These are phyloP conservation scores for Anneissia japonica DNA, from an alignment of 35 echinoderm and acorn worm species.

Conservation along the genomic window DNA sequence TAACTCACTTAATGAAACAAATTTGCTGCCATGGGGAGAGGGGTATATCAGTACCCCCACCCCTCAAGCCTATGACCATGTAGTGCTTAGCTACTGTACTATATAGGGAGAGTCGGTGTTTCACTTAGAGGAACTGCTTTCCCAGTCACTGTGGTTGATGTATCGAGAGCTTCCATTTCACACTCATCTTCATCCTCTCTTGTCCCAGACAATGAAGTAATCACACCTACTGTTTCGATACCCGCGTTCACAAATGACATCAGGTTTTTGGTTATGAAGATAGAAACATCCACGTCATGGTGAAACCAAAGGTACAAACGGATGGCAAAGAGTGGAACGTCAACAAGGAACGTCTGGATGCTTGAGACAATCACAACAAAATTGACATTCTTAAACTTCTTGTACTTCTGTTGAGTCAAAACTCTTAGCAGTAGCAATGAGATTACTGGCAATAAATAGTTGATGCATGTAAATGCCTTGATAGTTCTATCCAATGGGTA, in stretches of 20 bases:
- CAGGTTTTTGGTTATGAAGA: conserved; percentile 87
- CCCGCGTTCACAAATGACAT: conserved; percentile 57
- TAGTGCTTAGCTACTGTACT: too few relatives aligned
- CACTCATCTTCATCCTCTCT: background rate
- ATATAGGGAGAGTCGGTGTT: background rate
- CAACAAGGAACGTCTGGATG: conserved; percentile 63
- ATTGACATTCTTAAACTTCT: conserved; percentile 20
- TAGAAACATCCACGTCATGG: conserved; percentile 73
- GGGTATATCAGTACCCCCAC: too few relatives aligned
- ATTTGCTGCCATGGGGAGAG: too few relatives aligned
- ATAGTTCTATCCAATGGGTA: conserved; percentile 44
- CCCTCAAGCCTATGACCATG: too few relatives aligned
- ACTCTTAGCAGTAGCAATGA: conserved; percentile 61
- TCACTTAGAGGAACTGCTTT: background rate
- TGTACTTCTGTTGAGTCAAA: conserved; percentile 40
- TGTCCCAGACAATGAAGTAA: background rate
- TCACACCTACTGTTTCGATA: conserved; percentile 15
- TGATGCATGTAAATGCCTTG: conserved; percentile 57
- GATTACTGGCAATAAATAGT: conserved; percentile 53
- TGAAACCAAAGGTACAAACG: conserved; percentile 60
- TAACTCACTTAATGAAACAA: too few relatives aligned
- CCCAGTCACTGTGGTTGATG: background rate
- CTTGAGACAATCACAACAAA: conserved; percentile 39
- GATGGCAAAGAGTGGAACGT: conserved; percentile 68
- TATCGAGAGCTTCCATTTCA: background rate